A percentile compares a stretch with the other conserved stretches of the same genome.
phyloP scores from a whole-genome alignment of 2,888 invertebrate species.

The Nomada fucata region DNA sequence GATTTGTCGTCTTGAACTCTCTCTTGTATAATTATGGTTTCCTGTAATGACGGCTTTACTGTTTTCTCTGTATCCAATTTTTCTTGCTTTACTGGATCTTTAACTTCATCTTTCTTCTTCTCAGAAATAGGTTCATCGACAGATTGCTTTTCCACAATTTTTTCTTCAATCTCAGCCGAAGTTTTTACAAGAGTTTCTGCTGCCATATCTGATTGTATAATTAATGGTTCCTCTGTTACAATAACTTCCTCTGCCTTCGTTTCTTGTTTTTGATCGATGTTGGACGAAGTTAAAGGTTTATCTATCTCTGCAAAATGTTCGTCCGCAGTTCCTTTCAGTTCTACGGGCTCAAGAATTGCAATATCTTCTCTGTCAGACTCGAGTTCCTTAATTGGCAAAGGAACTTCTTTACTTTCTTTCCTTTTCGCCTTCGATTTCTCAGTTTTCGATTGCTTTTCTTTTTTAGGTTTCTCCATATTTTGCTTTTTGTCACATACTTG shows the following conservation, averaged over 20 bases:
- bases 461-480: slow-evolving; percentile 22
- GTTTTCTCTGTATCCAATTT: neutral
- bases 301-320: neutral
- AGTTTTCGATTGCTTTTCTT: slow-evolving; percentile 7
- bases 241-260: neutral
- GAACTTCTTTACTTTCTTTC: neutral
- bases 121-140: neutral
- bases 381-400: neutral
- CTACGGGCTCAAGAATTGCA: neutral
- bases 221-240: neutral
- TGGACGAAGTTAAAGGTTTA: neutral
- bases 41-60: neutral
- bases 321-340: neutral
- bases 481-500: slow-evolving; percentile 22
- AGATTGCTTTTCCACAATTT: neutral
- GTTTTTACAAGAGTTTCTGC: neutral
- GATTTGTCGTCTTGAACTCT: neutral
- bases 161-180: neutral
- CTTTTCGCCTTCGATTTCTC: slow-evolving; percentile 3
- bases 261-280: neutral
- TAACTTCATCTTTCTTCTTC: slow-evolving; percentile 10
- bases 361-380: slow-evolving; percentile 1
- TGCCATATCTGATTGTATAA: neutral
- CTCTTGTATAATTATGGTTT: neutral
- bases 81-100: slow-evolving; percentile 11